Evolutionary conservation across 2,113 vertebrate species (phyloP).

Genomic region (Caracal caracal): DNA sequence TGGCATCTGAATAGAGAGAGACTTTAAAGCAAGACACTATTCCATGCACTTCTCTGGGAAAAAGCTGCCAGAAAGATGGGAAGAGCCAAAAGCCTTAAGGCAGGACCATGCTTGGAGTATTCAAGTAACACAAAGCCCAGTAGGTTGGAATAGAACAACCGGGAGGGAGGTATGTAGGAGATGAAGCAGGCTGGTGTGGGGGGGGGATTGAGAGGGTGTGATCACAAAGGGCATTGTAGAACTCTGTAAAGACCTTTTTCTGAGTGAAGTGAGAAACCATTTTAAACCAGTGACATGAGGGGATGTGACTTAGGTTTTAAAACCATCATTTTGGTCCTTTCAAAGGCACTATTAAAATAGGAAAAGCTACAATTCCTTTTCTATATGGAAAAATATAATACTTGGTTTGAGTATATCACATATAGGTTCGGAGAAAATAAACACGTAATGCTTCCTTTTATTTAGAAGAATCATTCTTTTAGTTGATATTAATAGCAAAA

Average conservation of each 20-base stretch:
- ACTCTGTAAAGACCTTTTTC: not conserved
- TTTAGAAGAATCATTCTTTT: not conserved
- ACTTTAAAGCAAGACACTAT: constrained; percentile 10
- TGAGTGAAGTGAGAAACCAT: not conserved
- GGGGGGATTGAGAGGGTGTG: not conserved
- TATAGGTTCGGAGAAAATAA: not conserved
- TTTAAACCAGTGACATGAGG: not conserved
- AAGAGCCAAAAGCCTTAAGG: not conserved
- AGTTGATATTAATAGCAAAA: not conserved
- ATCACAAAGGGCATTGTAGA: not conserved
- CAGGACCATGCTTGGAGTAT: not conserved
- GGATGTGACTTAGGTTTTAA: not conserved
- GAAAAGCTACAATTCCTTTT: not conserved
- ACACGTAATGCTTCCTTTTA: not conserved
- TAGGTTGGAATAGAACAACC: not conserved
- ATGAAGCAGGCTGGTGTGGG: not conserved
- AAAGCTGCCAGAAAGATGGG: not conserved
- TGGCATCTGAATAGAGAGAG: not conserved
- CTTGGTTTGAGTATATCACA: not conserved
- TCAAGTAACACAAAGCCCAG: not conserved
- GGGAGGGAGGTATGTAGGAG: not conserved
- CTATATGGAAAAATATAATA: not conserved
- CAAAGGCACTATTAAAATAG: not conserved
- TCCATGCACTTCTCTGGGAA: not conserved
- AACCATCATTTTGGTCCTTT: not conserved